Conservation (phyloP, 2,113 vertebrate species). For the Dicerorhinus sumatrensis region DNA sequence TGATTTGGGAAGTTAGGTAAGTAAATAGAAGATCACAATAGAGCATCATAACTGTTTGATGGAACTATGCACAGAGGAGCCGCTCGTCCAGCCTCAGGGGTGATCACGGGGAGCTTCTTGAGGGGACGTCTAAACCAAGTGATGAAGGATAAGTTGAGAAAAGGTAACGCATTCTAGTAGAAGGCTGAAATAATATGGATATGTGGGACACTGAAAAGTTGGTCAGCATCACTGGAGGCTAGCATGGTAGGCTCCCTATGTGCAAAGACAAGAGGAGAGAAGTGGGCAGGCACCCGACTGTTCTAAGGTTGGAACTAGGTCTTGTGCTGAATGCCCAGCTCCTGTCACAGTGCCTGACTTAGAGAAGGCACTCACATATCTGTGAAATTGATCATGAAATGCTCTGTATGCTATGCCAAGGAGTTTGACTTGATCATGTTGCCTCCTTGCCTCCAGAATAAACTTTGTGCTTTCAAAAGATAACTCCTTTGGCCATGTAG, state of each 20-base stretch:
- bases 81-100: not conserved
- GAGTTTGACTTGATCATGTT: not conserved
- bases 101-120: not conserved
- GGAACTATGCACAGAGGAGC: not conserved
- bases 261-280: not conserved
- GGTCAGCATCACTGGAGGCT: not conserved
- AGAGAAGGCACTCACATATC: not conserved
- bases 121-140: not conserved
- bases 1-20: not conserved
- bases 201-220: not conserved
- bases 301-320: not conserved
- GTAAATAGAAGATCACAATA: not conserved
- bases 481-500: not conserved
- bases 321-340: not conserved
- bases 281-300: too few species aligned
- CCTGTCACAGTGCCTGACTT: not conserved
- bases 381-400: not conserved
- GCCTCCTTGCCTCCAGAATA: not conserved
- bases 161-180: not conserved
- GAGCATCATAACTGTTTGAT: not conserved
- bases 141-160: not conserved
- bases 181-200: not conserved
- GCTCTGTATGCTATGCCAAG: not conserved
- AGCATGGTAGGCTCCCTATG: not conserved
- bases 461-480: not conserved